A percentile compares a stretch with the other conserved stretches of the same genome.
phyloP scores from a whole-genome alignment of 1,140 invertebrate genomes.

The Plodia interpunctella region DNA sequence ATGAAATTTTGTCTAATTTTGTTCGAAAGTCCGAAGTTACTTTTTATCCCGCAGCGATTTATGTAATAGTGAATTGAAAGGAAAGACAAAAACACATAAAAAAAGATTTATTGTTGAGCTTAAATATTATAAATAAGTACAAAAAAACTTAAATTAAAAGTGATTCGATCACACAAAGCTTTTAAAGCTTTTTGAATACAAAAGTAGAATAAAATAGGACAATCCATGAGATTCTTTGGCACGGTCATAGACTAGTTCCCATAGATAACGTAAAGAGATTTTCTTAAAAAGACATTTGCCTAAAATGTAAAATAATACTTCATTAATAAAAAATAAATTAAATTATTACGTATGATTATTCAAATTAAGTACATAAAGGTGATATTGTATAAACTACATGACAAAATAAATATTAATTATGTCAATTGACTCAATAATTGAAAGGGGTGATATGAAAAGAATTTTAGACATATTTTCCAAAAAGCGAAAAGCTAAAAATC shows the following conservation, averaged over 20 bases:
- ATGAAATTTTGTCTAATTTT: too few relatives aligned
- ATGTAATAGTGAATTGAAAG: neutral
- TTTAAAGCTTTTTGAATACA: constrained; percentile 49
- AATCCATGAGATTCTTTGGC: constrained; percentile 66
- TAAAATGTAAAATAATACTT: constrained; percentile 18
- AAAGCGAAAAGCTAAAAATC: too few relatives aligned
- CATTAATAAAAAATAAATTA: neutral
- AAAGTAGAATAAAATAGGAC: constrained; percentile 35
- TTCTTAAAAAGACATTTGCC: neutral
- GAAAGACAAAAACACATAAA: neutral
- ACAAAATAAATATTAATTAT: too few relatives aligned
- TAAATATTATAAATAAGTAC: constrained; percentile 16
- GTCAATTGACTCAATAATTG: too few relatives aligned
- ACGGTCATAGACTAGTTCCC: constrained; percentile 56
- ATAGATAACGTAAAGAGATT: constrained; percentile 20
- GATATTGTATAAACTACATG: too few relatives aligned
- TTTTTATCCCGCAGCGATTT: too few relatives aligned
- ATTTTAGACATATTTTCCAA: too few relatives aligned
- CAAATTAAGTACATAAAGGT: too few relatives aligned
- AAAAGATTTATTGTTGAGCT: constrained; percentile 11
- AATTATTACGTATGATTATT: neutral
- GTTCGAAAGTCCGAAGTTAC: too few relatives aligned
- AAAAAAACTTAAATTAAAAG: constrained; percentile 32
- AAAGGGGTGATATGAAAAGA: too few relatives aligned
- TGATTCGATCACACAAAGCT: constrained; percentile 67